Conservation (phyloP, 2,797 vertebrate species). For the Aratinga solstitialis region DNA sequence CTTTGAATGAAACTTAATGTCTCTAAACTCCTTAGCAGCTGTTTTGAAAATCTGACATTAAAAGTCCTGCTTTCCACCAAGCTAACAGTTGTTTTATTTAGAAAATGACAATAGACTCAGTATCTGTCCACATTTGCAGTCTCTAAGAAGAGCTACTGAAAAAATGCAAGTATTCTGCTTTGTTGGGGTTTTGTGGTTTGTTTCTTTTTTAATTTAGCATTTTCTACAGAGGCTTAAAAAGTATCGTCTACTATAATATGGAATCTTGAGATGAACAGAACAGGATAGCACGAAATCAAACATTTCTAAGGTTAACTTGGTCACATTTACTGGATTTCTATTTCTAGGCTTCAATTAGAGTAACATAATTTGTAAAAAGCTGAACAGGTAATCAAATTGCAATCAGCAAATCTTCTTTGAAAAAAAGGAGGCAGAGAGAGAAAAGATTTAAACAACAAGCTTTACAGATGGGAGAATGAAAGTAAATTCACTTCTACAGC, state of each 20-base stretch:
- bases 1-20: neutral
- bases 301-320: neutral
- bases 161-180: neutral
- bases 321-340: slow-evolving; percentile 29
- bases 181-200: neutral
- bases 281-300: neutral
- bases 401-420: slow-evolving; percentile 36
- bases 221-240: slow-evolving; percentile 4
- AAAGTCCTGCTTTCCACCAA: neutral
- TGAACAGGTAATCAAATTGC: slow-evolving; percentile 51
- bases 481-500: slow-evolving; percentile 18
- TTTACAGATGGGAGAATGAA: slow-evolving; percentile 22
- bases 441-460: slow-evolving; percentile 39
- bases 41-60: neutral
- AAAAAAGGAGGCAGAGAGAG: neutral
- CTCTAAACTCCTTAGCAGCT: neutral
- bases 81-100: neutral
- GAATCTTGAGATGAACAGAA: neutral
- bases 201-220: neutral
- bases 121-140: neutral
- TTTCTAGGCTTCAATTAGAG: slow-evolving; percentile 38
- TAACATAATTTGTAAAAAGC: slow-evolving; percentile 43
- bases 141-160: neutral
- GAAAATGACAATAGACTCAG: neutral
- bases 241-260: neutral